Conservation (phyloP, 2,797 vertebrate species). For the Acanthurus lineatus region DNA sequence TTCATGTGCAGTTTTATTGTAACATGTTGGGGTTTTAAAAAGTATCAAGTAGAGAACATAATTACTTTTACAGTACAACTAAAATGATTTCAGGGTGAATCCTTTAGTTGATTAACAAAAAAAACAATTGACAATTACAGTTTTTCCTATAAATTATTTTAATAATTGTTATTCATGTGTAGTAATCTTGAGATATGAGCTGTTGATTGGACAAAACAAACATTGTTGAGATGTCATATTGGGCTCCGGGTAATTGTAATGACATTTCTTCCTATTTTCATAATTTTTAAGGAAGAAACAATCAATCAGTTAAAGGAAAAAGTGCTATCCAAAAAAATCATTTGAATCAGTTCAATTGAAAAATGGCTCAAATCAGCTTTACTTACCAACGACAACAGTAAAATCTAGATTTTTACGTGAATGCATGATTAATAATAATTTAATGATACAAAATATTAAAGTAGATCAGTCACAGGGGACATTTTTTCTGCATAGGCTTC, state of each 20-base stretch:
- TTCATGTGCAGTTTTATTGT: conserved; percentile 5
- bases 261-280: background rate
- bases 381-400: background rate
- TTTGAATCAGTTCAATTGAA: no score
- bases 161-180: background rate
- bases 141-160: background rate
- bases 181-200: background rate
- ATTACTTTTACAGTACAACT: conserved; percentile 3
- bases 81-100: background rate
- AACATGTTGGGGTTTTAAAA: conserved; percentile 10
- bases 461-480: no score
- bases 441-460: background rate
- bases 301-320: background rate
- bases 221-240: background rate
- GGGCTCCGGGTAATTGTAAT: background rate
- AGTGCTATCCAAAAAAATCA: no score
- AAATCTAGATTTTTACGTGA: background rate
- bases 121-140: background rate
- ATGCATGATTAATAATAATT: background rate
- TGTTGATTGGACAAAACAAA: background rate
- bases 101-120: background rate
- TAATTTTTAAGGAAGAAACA: background rate
- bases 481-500: no score
- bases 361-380: background rate
- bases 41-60: background rate